These are phyloP conservation scores for Barbus barbus DNA, from an alignment of 2,113 vertebrate genomes.

Conservation along the genomic window DNA sequence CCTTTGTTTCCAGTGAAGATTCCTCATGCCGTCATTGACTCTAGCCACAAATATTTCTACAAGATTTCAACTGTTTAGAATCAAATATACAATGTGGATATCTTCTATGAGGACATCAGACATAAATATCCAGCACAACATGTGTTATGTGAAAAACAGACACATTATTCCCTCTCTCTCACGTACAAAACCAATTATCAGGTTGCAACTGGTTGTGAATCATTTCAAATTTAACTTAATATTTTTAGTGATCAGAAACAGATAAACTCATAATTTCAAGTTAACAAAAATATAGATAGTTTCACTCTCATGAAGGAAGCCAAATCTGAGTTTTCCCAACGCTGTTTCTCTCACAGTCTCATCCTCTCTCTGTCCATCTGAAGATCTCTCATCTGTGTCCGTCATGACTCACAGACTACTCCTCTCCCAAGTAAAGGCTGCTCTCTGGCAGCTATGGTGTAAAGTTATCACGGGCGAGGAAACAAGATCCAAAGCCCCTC, in stretches of 20 bases:
- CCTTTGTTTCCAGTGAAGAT: background rate
- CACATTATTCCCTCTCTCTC: conserved; percentile 18
- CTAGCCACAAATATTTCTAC: conserved; percentile 14
- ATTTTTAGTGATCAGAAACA: background rate
- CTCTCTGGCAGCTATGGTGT: conserved; percentile 72
- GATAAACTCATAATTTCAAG: background rate
- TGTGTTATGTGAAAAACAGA: conserved; percentile 65
- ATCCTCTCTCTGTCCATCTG: conserved; percentile 27
- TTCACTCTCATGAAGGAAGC: background rate
- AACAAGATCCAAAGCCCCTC: conserved; percentile 72
- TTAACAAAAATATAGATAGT: background rate
- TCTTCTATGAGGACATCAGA: background rate
- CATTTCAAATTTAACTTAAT: background rate
- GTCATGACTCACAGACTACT: conserved; percentile 31
- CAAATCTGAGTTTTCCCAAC: background rate
- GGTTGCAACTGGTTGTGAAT: background rate
- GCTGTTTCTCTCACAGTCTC: conserved; percentile 4
- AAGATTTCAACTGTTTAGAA: background rate
- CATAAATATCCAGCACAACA: conserved; percentile 29
- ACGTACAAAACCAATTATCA: background rate
- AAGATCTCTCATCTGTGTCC: conserved; percentile 29
- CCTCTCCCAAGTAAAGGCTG: conserved; percentile 61
- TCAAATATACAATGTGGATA: conserved; percentile 4
- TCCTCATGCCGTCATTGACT: background rate
- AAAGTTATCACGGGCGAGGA: conserved; percentile 71